Evolutionary conservation across 2,888 invertebrate genomes (phyloP), one percentile per base, ranked within the genome.

Genomic region (Pteria penguin): DNA sequence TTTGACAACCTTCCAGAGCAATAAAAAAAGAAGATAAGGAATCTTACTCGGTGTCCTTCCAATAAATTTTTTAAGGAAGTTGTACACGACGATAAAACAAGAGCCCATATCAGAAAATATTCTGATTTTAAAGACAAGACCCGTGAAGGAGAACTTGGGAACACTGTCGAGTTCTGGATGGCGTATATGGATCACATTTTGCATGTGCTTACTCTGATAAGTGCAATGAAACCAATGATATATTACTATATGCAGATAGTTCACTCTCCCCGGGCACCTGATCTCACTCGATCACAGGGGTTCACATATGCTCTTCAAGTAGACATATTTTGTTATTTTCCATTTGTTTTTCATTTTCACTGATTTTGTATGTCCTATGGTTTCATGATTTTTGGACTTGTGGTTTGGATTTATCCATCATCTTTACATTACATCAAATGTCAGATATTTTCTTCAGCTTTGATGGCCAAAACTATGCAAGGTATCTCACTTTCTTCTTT

Each of bases 401-500:
- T n/a, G n/a, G n/a, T n/a, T n/a, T n/a, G n/a, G n/a, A n/a, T n/a
- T n/a, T n/a, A n/a, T n/a, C n/a, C n/a, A n/a, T n/a, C n/a, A n/a
- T n/a, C n/a, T n/a, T n/a, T n/a, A n/a, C 67, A 32, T 45, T 81
- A 1, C 29, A 26, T 36, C 24, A 22, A 22, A 75, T 84, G 79
- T 22, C 68, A 27, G 75, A 80, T 26, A 11, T 83, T 8, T 80
- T 80, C 76, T 82, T 82, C 65, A 79, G 74, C 27, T 82, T 77
- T 71, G 79, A 63, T 31, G 78, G 81, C 32, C 80, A 83, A 29
- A 83, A 82, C 57, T 82, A 78, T 74, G 77, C 80, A 4, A 32
- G 82, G n/a, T 81, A 79, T 66, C 61, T 80, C 3, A 79, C 72
- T 4, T 82, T 52, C 70, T 80, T 78, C 55, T 66, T 68, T 0